Base-by-base conservation (phyloP, 1,140 invertebrate genomes). In the Spodoptera frugiperda region DNA sequence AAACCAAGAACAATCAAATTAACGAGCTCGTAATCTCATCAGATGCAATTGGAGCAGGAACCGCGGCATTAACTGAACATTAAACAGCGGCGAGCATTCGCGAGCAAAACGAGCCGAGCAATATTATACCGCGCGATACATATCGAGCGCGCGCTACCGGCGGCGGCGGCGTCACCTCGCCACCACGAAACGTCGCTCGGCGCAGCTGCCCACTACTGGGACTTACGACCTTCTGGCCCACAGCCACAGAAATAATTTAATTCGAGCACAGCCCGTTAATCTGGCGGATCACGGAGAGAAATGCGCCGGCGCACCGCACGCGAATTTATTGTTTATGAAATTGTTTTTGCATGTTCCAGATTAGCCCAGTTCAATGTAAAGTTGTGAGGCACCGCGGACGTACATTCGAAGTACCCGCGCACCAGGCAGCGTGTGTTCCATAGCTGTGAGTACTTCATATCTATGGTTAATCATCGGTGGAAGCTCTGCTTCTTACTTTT, bases 261-360 rank as follows among this genome's bases (percentile, higher is more conserved):
- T 65, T 67, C 74, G 33, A 55, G 74, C 74, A 51, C 57, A n/a
- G 72, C 30, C 49, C 25, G 74, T 51, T 76, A 76, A 76, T 76
- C 74, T 67, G 74, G 33, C 39, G 39, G 61, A 76, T 76, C 74
- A 48, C 74, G 61, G 72, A 75, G 72, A 75, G 72, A 75, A 71
- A 75, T 75, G 72, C 72, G 59, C 59, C 48, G 57, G 72, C 33
- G 33, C 33, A 10, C 71, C 71, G 71, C 71, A 61, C 71, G 9
- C 54, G 71, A 76, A 55, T 57, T 76, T 76, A 76, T 76, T 67
- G 74, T 76, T 76, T 76, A 67, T 73, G 71, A 73, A 73, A 73
- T 73, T 73, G 55, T 73, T 73, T 73, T 73, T 73, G 71, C 71
- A 71, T 72, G 68, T 72, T 55, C 53, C 17, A 73, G 54, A 73